Evolutionary conservation across 1,140 invertebrate species (phyloP), one percentile per base, ranked within the genome.

Genomic region (Neodiprion fabricii): DNA sequence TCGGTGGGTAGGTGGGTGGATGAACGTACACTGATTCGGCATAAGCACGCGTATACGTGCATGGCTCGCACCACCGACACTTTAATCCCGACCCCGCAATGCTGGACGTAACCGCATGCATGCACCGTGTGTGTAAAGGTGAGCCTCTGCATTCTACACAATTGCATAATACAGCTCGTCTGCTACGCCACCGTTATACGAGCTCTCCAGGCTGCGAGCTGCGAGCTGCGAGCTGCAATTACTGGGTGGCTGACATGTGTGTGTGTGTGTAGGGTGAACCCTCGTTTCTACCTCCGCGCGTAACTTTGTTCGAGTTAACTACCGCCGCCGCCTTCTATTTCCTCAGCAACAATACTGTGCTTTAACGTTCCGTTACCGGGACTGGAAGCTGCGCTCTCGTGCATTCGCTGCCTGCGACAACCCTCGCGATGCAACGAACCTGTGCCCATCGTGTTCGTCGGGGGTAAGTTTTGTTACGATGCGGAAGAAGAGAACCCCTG

Each of bases 361-460:
- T 4, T 17, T 67, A 8, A 7, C 14, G 65, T 17, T 73, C 67
- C 5, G 28, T 40, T 5, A 40, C 28, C 28, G 28, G 2, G 28
- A 40, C 28, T 40, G 28, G 28, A 40, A 40, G 5, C 28, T 40
- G 28, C 28, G 5, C 28, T 65, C 12, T 65, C 12, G 17, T 40
- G 67, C 17, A 7, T 74, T 12, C 40, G 1, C 50, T 50, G 17
- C 48, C 48, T n/a, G 67, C 40, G 7, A n/a, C 48, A n/a, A n/a
- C 48, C 23, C 47, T 14, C 48, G 61, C 53, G 70, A 74, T 68
- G 67, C 47, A 74, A 69, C 67, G 66, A 23, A 67, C 40, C 7
- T 48, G 17, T 40, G 28, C 28, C 17, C 17, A 21, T 21, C 17
- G 17, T 17, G 28, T 40, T 40, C 28, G 28, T 40, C 5, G 28